Base-by-base conservation (phyloP, 2,888 invertebrate genomes). In the Leucophora obtusa region DNA sequence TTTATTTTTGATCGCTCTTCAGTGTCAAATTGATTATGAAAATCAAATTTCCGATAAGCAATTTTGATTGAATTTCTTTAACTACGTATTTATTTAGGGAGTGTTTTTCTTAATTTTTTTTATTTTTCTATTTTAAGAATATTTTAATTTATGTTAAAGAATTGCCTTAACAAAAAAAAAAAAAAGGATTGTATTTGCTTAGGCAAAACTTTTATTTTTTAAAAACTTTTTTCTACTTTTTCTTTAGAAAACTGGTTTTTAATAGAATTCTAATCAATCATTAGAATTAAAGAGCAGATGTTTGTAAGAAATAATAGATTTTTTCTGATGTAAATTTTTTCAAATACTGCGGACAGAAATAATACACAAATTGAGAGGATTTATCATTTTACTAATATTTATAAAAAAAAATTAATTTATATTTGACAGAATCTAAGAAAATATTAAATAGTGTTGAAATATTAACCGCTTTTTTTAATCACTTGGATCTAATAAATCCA, bases 11-110 rank as follows among this genome's bases (percentile, higher is more conserved):
- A 75, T 72, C 75, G 68, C 53, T 58, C 18, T 63, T 68, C 72
- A 63, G 63, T 76, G 76, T 69, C 72, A 73, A 81, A 73, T 76
- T 70, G 77, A 81, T 70, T 77, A 77, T 65, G 63, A 56, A 65
- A 73, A 77, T 70, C 50, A 73, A 72, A 70, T 77, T 69, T 69
- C 47, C 28, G 72, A 72, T 69, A 76, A 54, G n/a, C 51, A 33
- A 56, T 60, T 66, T 66, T 60, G 43, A 73, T 65, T 71, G 51
- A 62, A 68, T 75, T 80, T 54, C 68, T 62, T 58, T 51, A 51
- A 18, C 60, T 54, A 35, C 43, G 10, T 60, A 66, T 69, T 79
- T 79, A 56, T 59, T 80, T 72, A 68, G 70, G 71, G 62, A 66
- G 71, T 71, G 59, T 66, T 60, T 63, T 65, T 28, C 28, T 28